Base-by-base conservation (phyloP, 2,797 vertebrate genomes). In the Liparis tanakae region DNA sequence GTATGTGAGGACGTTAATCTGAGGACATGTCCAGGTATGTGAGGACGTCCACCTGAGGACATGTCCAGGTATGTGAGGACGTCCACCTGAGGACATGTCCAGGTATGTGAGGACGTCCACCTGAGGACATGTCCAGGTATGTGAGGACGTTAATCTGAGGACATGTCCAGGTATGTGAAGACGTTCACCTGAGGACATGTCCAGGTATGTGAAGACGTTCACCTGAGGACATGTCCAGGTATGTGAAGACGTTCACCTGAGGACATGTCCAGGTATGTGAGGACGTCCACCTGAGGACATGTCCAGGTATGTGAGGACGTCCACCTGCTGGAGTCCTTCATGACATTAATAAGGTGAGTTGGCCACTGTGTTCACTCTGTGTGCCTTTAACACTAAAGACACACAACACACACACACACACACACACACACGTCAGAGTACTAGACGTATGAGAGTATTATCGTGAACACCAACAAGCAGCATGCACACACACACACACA, bases 11-110 rank as follows among this genome's bases (percentile, higher is more conserved):
- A 2, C 25, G 3, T 30, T 30, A 30, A 30, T 30, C 25, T n/a
- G n/a, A n/a, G n/a, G n/a, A n/a, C n/a, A n/a, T n/a, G n/a, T n/a
- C n/a, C n/a, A n/a, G n/a, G n/a, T n/a, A n/a, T n/a, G n/a, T n/a
- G n/a, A n/a, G n/a, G n/a, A n/a, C n/a, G n/a, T n/a, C n/a, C n/a
- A n/a, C n/a, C n/a, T n/a, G n/a, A n/a, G n/a, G n/a, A n/a, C n/a
- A n/a, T n/a, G n/a, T 92, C 88, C 88, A 92, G 84, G 85, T 91
- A 91, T 90, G 91, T 88, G 84, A 83, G 68, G 71, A 85, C 79
- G 90, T 93, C 91, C 90, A 91, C 87, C 88, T 86, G 84, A 81
- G 80, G 85, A 91, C 85, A 83, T 91, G 91, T n/a, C n/a, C n/a
- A n/a, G n/a, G n/a, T n/a, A n/a, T n/a, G n/a, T n/a, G n/a, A n/a